These are phyloP conservation scores for Drosophila santomea DNA, from an alignment of 1,140 invertebrate species.

Conservation along the genomic window DNA sequence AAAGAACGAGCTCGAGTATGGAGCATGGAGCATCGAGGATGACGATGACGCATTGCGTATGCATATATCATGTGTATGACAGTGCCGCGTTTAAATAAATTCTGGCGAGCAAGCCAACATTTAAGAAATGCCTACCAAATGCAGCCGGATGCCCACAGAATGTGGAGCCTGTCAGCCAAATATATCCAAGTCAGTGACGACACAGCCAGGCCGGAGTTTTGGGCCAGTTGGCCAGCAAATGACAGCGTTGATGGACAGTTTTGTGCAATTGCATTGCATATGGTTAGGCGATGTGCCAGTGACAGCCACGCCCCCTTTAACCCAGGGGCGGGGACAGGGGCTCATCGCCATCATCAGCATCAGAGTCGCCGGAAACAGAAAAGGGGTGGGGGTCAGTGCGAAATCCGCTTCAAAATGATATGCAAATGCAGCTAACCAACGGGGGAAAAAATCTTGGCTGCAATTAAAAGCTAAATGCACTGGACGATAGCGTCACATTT, in stretches of 20 bases:
- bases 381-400: conserved; percentile 7
- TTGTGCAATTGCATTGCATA: conserved; percentile 80
- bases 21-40: conserved; percentile 15
- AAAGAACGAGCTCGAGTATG: neutral
- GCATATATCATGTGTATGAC: conserved; percentile 74
- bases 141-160: conserved; percentile 1
- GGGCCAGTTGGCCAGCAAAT: conserved; percentile 71
- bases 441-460: conserved; percentile 56
- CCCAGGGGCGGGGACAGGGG: neutral
- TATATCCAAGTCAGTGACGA: conserved; percentile 47
- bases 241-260: conserved; percentile 81
- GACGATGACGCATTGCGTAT: conserved; percentile 79
- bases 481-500: conserved; percentile 64
- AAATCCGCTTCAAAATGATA: conserved; percentile 69
- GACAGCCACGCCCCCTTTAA: conserved; percentile 48
- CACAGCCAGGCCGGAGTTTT: conserved; percentile 43
- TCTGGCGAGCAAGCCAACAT: conserved; percentile 56
- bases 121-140: conserved; percentile 71
- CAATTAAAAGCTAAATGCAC: conserved; percentile 80
- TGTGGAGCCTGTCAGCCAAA: conserved; percentile 32
- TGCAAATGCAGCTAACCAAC: conserved; percentile 68
- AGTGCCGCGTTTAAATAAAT: conserved; percentile 78
- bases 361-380: conserved; percentile 3
- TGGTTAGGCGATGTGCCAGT: conserved; percentile 74
- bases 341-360: conserved; percentile 35